phyloP scores from a whole-genome alignment of 2,888 invertebrate genomes.

The Ligdia adustata region DNA sequence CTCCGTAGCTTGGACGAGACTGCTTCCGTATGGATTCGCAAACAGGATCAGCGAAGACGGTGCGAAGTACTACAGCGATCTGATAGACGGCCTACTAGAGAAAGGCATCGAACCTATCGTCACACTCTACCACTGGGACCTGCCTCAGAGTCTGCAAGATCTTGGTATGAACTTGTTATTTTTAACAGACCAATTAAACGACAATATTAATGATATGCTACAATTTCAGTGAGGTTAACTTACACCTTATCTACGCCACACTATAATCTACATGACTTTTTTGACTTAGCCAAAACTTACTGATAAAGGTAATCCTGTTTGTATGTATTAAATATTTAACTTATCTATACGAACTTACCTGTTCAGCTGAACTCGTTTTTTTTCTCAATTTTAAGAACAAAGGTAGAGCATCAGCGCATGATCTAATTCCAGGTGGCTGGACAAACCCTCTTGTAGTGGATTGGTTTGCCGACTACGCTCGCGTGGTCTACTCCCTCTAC shows the following conservation, averaged over 20 bases:
- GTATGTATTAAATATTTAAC: too few relatives aligned
- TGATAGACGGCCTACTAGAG: constrained; percentile 70
- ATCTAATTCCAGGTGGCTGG: constrained; percentile 85
- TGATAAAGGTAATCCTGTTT: too few relatives aligned
- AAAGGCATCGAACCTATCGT: constrained; percentile 76
- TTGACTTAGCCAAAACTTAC: too few relatives aligned
- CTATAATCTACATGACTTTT: too few relatives aligned
- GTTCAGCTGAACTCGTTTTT: too few relatives aligned
- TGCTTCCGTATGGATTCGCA: constrained; percentile 85
- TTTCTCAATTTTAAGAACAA: too few relatives aligned
- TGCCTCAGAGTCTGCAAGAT: constrained; percentile 58
- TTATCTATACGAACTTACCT: too few relatives aligned
- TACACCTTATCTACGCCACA: too few relatives aligned
- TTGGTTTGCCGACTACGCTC: constrained; percentile 85
- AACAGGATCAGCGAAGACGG: constrained; percentile 85
- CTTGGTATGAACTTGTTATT: constrained; percentile 39
- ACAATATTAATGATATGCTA: too few relatives aligned
- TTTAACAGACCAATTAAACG: too few relatives aligned
- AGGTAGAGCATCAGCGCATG: too few relatives aligned
- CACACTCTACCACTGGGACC: constrained; percentile 73
- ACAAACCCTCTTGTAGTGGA: constrained; percentile 82
- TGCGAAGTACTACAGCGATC: constrained; percentile 83
- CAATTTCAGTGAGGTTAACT: too few relatives aligned
- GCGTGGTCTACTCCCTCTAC: constrained; percentile 76
- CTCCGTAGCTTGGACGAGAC: constrained; percentile 86